Base-by-base conservation (phyloP, 2,113 vertebrate genomes). In the Amia ocellicauda region DNA sequence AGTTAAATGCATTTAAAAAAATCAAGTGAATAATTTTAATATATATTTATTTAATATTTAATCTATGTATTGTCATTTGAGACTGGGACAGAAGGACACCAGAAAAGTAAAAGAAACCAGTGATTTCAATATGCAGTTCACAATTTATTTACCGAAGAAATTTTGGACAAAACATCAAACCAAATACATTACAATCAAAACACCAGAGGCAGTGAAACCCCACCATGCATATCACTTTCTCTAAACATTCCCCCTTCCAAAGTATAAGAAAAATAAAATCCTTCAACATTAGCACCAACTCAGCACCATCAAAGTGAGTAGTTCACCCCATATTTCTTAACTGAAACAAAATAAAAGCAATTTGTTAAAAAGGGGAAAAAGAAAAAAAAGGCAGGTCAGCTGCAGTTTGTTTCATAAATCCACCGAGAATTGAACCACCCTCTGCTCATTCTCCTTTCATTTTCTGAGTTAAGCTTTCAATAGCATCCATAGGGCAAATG, bases 81-180 rank as follows among this genome's bases (percentile, higher is more conserved):
- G 31, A 36, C 31, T 5, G 31, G 31, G 11, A 36, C 31, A 36
- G 11, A 36, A 36, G 31, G 5, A 36, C 31, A 36, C 31, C 31
- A 60, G 7, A 64, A 40, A 73, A 54, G 26, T 53, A 72, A 1
- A 64, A 57, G 47, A 19, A 69, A 10, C 0, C 7, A 40, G 80
- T 87, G 91, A 90, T 87, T 89, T 90, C 86, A 90, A 89, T 87
- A 89, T 90, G 91, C 92, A 85, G 82, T 88, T 90, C 85, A 97
- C 94, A 88, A 94, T 96, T 98, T 98, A 96, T 98, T 99, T 96
- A 98, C 93, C 92, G 93, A 98, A 97, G 95, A 97, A 94, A 95
- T 98, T 47, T 93, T 96, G 92, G 97, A 98, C 94, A 95, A 97
- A 96, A 99, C 97, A 98, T 94, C 88, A 95, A 99, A 95, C 93